phyloP scores from a whole-genome alignment of 2,888 invertebrate genomes.

The Cosmia pyralina region DNA sequence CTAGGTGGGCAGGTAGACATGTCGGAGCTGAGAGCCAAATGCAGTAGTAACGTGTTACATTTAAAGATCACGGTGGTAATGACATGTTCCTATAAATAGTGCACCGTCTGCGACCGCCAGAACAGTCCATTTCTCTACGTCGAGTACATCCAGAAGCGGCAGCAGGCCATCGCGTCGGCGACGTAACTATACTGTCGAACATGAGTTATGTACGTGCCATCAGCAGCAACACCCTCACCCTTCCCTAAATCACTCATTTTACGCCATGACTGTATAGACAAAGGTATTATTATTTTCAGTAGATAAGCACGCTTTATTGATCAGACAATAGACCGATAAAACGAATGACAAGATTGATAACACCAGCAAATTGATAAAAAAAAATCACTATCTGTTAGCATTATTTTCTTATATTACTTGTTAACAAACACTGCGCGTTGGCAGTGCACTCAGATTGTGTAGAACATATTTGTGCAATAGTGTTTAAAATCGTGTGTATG shows the following conservation, averaged over 20 bases:
- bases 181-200: constrained; percentile 25
- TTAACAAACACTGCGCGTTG: constrained; percentile 67
- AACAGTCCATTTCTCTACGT: constrained; percentile 59
- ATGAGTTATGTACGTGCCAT: constrained; percentile 58
- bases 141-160: constrained; percentile 32
- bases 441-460: constrained; percentile 55
- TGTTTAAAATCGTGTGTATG: constrained; percentile 75
- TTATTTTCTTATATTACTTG: constrained; percentile 70
- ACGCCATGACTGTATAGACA: constrained; percentile 43
- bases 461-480: constrained; percentile 48
- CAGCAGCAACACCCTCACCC: neutral
- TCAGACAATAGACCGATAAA: constrained; percentile 83
- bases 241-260: constrained; percentile 33
- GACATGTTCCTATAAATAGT: constrained; percentile 62
- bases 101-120: constrained; percentile 39
- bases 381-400: constrained; percentile 65
- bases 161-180: constrained; percentile 27
- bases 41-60: constrained; percentile 60
- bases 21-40: constrained; percentile 50
- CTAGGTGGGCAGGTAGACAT: constrained; percentile 26
- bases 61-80: constrained; percentile 60
- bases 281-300: constrained; percentile 62
- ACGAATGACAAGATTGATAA: constrained; percentile 81
- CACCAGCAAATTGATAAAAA: constrained; percentile 81
- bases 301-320: constrained; percentile 78